Evolutionary conservation across 2,797 vertebrate genomes (phyloP), one percentile per base, ranked within the genome.

Genomic region (Gymnoscopelus microlampas): DNA sequence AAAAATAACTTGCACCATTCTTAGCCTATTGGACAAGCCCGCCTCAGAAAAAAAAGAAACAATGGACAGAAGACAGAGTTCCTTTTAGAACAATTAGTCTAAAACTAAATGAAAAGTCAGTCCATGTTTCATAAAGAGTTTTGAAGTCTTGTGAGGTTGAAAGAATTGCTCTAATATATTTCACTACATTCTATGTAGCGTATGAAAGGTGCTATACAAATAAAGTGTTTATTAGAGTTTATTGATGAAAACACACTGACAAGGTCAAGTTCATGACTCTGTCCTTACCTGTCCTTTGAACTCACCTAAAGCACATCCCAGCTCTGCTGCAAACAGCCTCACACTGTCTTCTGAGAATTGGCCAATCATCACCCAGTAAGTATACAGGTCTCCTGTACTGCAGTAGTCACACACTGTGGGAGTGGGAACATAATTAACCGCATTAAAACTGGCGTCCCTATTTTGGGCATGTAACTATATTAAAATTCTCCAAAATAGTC

Each of bases 261-360:
- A 0, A 35, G 32, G 32, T 35, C 32, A 35, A 35, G 5, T 35
- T 35, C 32, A 19, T 47, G 8, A 47, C 5, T 60, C 3, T 19
- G 5, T 59, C 48, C 11, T 26, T 4, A 24, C 48, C 48, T 44
- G n/a, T 54, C 29, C 3, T 75, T 56, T 2, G 35, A 66, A 93
- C 96, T 91, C 86, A 98, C 96, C 96, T 2, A 97, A 91, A 3
- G 95, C 96, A 81, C 94, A 92, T 44, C 95, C 94, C 85, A 98
- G 66, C 75, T 98, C 96, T 0, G 96, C 95, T 0, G 95, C 96
- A 53, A 97, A 97, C 50, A 97, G 91, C 59, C 93, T 93, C 39
- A 96, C 77, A 0, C 93, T 93, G 74, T 92, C 88, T 86, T 98
- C 96, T 0, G 89, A 76, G 55, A 97, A 92, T 56, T 87, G 76